Base-by-base conservation (phyloP, 2,113 vertebrate genomes). In the Crotalus tigris region DNA sequence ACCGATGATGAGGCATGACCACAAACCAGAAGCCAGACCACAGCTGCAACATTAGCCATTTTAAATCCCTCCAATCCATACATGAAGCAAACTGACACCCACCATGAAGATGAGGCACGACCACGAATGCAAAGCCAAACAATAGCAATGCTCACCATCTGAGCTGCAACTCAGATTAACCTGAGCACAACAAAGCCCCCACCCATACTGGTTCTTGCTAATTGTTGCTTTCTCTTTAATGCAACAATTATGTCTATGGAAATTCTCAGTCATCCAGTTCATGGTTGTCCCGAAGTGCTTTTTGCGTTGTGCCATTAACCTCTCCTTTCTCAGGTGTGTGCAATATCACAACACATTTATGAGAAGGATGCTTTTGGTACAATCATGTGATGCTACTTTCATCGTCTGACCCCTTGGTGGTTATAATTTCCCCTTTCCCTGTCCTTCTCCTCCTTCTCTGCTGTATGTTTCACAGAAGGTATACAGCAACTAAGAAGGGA, bases 401-500 rank as follows among this genome's bases (percentile, higher is more conserved):
- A 69, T 33, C 64, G 33, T 5, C 5, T 69, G 64, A 69, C 26
- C 12, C 29, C 33, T 5, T 15, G 29, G 4, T 69, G 29, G 26
- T n/a, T n/a, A 12, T 88, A 55, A 64, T 92, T 92, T 92, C 54
- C 39, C 26, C 17, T 81, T 44, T 81, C 33, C 33, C 33, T 39
- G 7, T 44, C 5, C 15, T 81, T 5, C 15, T 81, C 33, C 57
- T 92, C 24, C 3, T 46, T 69, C 33, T 86, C 91, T 59, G 26
- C 46, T 92, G 23, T 7, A 24, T 85, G 64, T 61, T 91, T 49
- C 69, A 85, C 59, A 57, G 59, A 24, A 69, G 33, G 57, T 26
- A 58, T 54, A 46, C 11, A 92, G 91, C 49, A 86, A 92, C 3
- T 64, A 55, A 91, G 24, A 93, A 29, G 89, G 90, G 87, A 92